Evolutionary conservation across 2,888 invertebrate genomes (phyloP).

Genomic region (Cosmopolites sordidus): DNA sequence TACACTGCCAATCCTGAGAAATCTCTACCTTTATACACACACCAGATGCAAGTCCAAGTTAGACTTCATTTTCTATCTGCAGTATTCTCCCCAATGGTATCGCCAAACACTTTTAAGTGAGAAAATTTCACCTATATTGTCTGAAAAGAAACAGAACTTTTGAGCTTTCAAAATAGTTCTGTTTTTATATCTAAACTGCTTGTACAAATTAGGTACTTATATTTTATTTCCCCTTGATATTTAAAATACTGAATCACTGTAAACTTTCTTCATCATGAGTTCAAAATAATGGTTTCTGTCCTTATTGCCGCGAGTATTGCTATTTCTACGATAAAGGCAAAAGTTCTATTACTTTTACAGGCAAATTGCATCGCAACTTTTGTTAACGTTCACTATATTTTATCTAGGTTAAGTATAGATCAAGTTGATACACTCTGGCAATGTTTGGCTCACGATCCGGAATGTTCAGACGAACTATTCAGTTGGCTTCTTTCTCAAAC

Average conservation of each 20-base stretch:
- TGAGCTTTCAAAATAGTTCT: no score
- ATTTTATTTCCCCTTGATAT: no score
- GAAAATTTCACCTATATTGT: conserved; percentile 20
- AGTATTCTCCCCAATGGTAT: conserved; percentile 84
- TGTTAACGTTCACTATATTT: no score
- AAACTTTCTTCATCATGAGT: no score
- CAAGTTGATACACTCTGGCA: conserved; percentile 91
- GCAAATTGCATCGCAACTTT: neutral
- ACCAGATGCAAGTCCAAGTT: conserved; percentile 87
- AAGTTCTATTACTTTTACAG: no score
- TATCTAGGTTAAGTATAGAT: conserved; percentile 67
- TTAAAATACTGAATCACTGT: no score
- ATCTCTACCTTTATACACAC: conserved; percentile 56
- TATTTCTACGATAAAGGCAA: no score
- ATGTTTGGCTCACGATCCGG: conserved; percentile 78
- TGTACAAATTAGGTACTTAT: no score
- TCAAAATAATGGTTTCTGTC: no score
- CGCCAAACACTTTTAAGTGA: conserved; percentile 81
- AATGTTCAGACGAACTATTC: conserved; percentile 88
- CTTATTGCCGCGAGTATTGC: no score
- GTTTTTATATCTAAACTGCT: no score
- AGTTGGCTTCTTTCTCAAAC: conserved; percentile 91
- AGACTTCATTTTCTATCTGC: conserved; percentile 88
- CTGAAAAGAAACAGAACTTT: neutral
- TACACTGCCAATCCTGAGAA: conserved; percentile 54